Conservation (phyloP, 2,113 vertebrate species). For the Muscicapa adusta region DNA sequence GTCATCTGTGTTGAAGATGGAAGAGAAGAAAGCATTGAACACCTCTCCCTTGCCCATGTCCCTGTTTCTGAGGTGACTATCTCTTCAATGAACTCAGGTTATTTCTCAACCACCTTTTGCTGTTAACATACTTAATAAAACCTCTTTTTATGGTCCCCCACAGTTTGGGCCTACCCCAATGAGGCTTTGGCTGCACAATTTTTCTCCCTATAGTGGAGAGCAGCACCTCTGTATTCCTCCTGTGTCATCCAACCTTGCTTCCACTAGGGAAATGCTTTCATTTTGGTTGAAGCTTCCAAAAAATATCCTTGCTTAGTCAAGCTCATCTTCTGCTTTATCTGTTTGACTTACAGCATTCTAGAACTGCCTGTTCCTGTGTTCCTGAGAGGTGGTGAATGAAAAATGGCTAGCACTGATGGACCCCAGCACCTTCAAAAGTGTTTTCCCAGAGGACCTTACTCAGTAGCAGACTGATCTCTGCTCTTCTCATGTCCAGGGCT, state of each 20-base stretch:
- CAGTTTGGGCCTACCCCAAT: background rate
- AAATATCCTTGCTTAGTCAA: background rate
- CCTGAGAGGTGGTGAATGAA: background rate
- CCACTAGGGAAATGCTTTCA: background rate
- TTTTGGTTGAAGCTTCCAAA: background rate
- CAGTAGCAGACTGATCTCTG: background rate
- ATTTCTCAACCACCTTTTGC: background rate
- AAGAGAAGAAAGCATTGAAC: background rate
- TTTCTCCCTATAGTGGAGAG: background rate
- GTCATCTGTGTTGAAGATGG: background rate
- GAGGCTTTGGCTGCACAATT: background rate
- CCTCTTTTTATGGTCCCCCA: background rate
- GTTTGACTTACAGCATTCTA: background rate
- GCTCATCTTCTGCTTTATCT: background rate
- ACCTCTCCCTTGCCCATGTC: background rate
- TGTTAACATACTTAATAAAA: background rate
- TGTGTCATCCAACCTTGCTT: background rate
- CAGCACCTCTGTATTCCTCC: background rate
- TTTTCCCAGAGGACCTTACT: background rate
- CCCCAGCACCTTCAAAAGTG: background rate
- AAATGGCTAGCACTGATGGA: background rate
- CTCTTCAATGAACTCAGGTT: background rate
- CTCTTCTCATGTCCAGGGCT: background rate
- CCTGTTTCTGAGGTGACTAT: background rate
- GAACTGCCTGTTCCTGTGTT: background rate